Conservation (phyloP, 2,113 vertebrate genomes). For the Notechis scutatus region DNA sequence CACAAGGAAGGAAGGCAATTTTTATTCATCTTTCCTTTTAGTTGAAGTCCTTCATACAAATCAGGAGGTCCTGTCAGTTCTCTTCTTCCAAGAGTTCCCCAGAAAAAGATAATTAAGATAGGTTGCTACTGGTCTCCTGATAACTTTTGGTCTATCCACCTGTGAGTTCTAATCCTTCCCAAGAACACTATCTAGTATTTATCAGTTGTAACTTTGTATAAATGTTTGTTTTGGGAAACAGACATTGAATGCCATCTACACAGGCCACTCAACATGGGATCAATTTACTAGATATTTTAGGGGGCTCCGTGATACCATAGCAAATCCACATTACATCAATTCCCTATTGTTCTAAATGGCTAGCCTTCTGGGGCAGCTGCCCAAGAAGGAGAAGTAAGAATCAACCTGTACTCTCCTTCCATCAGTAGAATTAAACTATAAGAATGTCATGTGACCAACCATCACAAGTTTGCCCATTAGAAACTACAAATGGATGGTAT, state of each 20-base stretch:
- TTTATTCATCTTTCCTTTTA: not conserved
- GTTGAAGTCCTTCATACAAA: not conserved
- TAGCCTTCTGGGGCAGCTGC: not conserved
- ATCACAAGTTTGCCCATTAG: not conserved
- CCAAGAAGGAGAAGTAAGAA: not conserved
- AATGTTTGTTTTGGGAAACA: not conserved
- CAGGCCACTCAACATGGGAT: not conserved
- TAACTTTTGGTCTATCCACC: not conserved
- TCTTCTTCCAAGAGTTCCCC: not conserved
- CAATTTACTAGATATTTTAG: not conserved
- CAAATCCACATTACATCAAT: not conserved
- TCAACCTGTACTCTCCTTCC: not conserved
- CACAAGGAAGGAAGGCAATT: not conserved
- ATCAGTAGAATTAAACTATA: not conserved
- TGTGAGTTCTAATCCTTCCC: not conserved
- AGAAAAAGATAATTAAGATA: not conserved
- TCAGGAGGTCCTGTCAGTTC: not conserved
- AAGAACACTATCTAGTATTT: not conserved
- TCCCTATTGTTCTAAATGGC: not conserved
- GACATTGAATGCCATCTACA: not conserved
- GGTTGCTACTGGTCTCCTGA: not conserved
- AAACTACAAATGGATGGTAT: not conserved
- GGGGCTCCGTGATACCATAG: not conserved
- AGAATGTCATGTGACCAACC: not conserved
- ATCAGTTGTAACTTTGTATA: not conserved